Percentiles rank a stretch among this genome's conserved stretches.
Evolutionary conservation across 2,113 vertebrate genomes (phyloP).

Genomic region (Caranx melampygus): DNA sequence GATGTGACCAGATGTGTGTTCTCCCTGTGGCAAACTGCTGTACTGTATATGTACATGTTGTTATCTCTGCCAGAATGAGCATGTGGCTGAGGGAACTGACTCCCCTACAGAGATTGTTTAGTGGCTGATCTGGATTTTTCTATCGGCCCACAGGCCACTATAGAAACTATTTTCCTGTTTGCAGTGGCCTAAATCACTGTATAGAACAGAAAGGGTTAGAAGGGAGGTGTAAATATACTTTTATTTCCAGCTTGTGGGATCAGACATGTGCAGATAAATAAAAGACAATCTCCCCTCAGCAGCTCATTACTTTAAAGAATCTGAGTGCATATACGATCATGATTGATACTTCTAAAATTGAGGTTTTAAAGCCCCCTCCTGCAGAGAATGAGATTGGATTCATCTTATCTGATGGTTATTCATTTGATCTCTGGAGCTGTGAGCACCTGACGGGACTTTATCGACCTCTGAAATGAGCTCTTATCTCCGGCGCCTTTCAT

Average conservation of each 20-base stretch:
- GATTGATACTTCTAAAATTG: constrained; percentile 8
- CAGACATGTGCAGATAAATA: constrained; percentile 1
- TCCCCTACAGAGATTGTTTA: background rate
- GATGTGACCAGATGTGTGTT: too few species aligned
- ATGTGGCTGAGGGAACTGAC: background rate
- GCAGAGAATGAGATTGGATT: constrained; percentile 16
- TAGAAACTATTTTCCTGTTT: background rate
- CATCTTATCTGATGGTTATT: constrained; percentile 28
- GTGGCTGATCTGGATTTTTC: background rate
- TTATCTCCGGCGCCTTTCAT: constrained; percentile 34
- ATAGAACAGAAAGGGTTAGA: background rate
- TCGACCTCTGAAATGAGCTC: constrained; percentile 23
- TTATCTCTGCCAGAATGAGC: background rate
- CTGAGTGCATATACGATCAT: constrained; percentile 9
- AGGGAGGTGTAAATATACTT: background rate
- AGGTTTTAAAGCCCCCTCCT: constrained; percentile 11
- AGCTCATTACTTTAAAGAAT: background rate
- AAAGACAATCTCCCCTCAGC: background rate
- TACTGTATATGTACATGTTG: background rate
- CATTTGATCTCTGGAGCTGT: constrained; percentile 10
- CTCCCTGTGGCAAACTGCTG: background rate
- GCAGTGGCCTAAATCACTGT: background rate
- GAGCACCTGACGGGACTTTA: constrained; percentile 20
- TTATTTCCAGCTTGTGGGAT: background rate
- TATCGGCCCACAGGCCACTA: background rate